Evolutionary conservation across 2,797 vertebrate species (phyloP), one percentile per base, ranked within the genome.

Genomic region (Microctenopoma lineatum): DNA sequence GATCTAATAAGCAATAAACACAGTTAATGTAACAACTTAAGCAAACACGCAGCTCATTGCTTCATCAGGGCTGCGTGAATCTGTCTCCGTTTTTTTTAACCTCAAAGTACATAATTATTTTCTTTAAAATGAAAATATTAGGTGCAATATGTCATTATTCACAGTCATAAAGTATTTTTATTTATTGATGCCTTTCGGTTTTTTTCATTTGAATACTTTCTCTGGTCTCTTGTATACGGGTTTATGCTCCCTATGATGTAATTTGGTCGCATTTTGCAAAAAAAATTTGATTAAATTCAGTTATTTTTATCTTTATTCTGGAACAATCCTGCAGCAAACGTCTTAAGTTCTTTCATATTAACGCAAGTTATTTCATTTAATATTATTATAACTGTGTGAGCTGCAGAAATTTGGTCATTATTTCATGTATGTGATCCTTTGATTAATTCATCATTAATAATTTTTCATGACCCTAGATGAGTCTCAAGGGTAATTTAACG

Each of bases 341-440:
- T 38, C 48, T 62, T 10, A 56, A 3, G 26, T 11, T 9, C 39
- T 45, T 39, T 25, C 15, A 72, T 16, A 14, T 50, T 14, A 62
- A 56, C 14, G 45, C 51, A 47, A 5, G 11, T 38, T 15, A 14
- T 7, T 62, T 41, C 21, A 12, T 61, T 46, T 65, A 39, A 51
- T 15, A 60, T 46, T 27, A 2, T 45, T 38, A 60, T 39, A 38
- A 16, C 21, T 63, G 34, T 44, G 12, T 51, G 34, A 46, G 51
- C 56, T 25, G 7, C 18, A 16, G 27, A 72, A 58, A 64, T 64
- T 60, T 27, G 10, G 1, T 18, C 45, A 11, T 61, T 56, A 59
- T 69, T 71, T 72, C 32, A 36, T 68, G 57, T 6, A 6, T 13
- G 27, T 42, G n/a, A 21, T 54, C 50, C 54, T 46, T 52, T 64